Base-by-base conservation (phyloP, 2,888 invertebrate species). In the Eustalomyia histrio region DNA sequence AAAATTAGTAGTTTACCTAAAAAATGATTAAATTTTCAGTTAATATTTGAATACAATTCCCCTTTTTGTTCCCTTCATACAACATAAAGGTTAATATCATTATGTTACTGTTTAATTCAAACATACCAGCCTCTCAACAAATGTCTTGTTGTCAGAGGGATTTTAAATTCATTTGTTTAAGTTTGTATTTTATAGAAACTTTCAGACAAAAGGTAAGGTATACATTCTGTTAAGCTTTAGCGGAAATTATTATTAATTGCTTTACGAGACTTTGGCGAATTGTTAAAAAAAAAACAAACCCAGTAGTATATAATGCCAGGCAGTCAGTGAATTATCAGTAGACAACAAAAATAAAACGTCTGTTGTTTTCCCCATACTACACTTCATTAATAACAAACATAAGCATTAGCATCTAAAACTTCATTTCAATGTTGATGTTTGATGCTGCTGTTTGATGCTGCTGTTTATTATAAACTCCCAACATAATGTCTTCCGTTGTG, bases 181-280 rank as follows among this genome's bases (percentile, higher is more conserved):
- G 24, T 60, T 43, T 21, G 39, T 43, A 10, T n/a, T 7, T 61
- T 17, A 79, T 82, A 80, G 80, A 79, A n/a, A n/a, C n/a, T n/a
- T n/a, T n/a, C n/a, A n/a, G n/a, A n/a, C n/a, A n/a, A n/a, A n/a
- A n/a, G n/a, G n/a, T n/a, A n/a, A n/a, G 21, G 60, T 79, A 76
- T 65, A 21, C 21, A 80, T 79, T 83, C 69, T 55, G 76, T 85
- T 84, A 84, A 82, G 84, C 61, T 63, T 57, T 29, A 84, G 84
- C 87, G 87, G 87, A 87, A 87, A 87, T 87, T 86, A 87, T 87
- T 85, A 87, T 87, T 87, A 87, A 87, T 87, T 87, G 85, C 84
- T 85, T 50, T 47, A 33, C 18, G 52, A 53, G 71, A 65, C 35
- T 43, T 29, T 53, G 17, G 63, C 43, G 17, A 69, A 64, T 64